Conservation (phyloP, 2,797 vertebrate genomes). For the Muscicapa striata region DNA sequence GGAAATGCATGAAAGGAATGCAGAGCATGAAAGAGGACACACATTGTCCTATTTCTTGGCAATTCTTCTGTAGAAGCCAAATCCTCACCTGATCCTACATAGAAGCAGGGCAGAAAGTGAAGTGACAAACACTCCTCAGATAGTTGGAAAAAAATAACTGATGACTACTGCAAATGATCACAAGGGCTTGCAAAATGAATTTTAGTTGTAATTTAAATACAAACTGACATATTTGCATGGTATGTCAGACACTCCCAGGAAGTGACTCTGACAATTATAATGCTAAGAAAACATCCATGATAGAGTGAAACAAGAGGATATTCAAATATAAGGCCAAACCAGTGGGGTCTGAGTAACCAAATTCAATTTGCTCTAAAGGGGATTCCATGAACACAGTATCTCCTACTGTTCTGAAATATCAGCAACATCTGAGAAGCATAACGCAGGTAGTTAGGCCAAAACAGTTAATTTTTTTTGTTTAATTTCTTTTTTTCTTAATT, state of each 20-base stretch:
- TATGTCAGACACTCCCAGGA: neutral
- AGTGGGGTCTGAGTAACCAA: neutral
- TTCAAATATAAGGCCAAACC: neutral
- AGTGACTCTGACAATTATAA: neutral
- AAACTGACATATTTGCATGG: neutral
- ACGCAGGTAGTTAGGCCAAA: neutral
- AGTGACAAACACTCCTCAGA: neutral
- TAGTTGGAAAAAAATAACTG: neutral
- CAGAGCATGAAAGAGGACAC: neutral
- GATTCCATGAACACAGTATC: neutral
- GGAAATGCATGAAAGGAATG: no score
- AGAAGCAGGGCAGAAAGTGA: neutral
- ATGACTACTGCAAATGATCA: neutral
- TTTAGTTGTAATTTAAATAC: conserved; percentile 11
- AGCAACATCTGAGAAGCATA: neutral
- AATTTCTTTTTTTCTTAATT: neutral
- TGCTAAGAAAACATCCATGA: neutral
- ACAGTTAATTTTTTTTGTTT: neutral
- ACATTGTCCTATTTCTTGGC: neutral
- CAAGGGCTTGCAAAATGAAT: neutral
- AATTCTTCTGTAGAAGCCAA: neutral
- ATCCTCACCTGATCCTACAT: neutral
- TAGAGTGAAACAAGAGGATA: neutral
- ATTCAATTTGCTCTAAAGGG: neutral
- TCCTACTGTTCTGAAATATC: neutral